Evolutionary conservation across 2,888 invertebrate species (phyloP), one percentile per base, ranked within the genome.

Genomic region (Phalera bucephala): DNA sequence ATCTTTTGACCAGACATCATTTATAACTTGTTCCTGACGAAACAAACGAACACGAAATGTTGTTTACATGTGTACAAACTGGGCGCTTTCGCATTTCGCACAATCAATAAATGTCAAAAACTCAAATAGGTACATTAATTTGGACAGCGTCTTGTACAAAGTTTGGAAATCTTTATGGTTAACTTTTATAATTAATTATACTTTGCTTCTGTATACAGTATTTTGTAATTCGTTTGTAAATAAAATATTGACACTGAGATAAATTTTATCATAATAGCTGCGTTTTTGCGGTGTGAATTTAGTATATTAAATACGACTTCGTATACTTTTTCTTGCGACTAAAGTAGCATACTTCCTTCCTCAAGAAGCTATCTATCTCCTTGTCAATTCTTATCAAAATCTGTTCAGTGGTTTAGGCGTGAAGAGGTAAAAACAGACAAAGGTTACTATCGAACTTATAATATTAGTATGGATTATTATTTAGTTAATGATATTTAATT

Each of bases 41-140:
- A 41, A 40, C 36, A 40, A 43, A 44, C 14, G 36, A 29, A 22
- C n/a, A 36, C 37, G 26, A 37, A 25, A 25, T 25, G 36, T 37
- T 37, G 38, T 26, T 20, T 36, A 36, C 33, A 35, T 33, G 28
- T 25, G 32, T 46, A 37, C 28, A 1, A 4, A 10, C 26, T 15
- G 17, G n/a, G 11, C 33, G 22, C 34, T 36, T 39, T 33, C 29
- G 14, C 31, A 31, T 40, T 41, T 39, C 32, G 23, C 17, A 30
- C 39, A 40, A 52, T 45, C 47, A 49, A 55, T 60, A 52, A 55
- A 47, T 37, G 46, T 41, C 61, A 44, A 31, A 59, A 52, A 43
- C 13, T 52, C 26, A 9, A 49, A 40, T 43, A 45, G 29, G 37
- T 36, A 40, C 52, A 38, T 54, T 26, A 41, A 40, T 59, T 51